Base-by-base conservation (phyloP, 2,888 invertebrate species). In the Cinara cedri region DNA sequence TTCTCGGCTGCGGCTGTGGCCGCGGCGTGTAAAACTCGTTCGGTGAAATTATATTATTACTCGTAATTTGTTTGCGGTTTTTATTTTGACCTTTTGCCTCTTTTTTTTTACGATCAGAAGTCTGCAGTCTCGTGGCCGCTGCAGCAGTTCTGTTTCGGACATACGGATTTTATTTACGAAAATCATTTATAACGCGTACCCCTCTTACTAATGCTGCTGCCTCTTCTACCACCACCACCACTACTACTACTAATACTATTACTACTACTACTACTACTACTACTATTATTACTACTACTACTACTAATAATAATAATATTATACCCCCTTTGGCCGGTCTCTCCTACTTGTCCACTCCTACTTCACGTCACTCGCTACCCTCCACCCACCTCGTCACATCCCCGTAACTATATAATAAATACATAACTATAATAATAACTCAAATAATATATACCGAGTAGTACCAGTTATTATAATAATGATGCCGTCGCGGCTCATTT, bases 111-210 rank as follows among this genome's bases (percentile, higher is more conserved):
- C 42, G 63, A 62, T 62, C 62, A 21, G 63, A 34, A 34, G 34
- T 34, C 14, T 21, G 24, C 51, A 54, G 49, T 42, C 26, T 24
- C 21, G 57, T 10, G 21, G 49, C 16, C 46, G 14, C 34, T 44
- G 19, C 26, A 46, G 46, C 26, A 34, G 49, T 78, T 78, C 78
- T 78, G 78, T 78, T 78, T 78, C 70, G 68, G 78, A 78, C 78
- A 78, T 57, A 49, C 66, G 26, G 68, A 76, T 65, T 76, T 68
- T 70, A 78, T 78, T 70, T 60, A 70, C 78, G 60, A 78, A 78
- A 78, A 68, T 78, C 78, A 78, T 78, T 78, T 78, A 78, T 78
- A 78, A 78, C 54, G 34, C 62, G 13, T 34, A 34, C 34, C 44
- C 51, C 46, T 19, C 55, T 55, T 42, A 55, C 51, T 19, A 13